Evolutionary conservation across 2,888 invertebrate genomes (phyloP), one percentile per base, ranked within the genome.

Genomic region (Nasonia oneida): DNA sequence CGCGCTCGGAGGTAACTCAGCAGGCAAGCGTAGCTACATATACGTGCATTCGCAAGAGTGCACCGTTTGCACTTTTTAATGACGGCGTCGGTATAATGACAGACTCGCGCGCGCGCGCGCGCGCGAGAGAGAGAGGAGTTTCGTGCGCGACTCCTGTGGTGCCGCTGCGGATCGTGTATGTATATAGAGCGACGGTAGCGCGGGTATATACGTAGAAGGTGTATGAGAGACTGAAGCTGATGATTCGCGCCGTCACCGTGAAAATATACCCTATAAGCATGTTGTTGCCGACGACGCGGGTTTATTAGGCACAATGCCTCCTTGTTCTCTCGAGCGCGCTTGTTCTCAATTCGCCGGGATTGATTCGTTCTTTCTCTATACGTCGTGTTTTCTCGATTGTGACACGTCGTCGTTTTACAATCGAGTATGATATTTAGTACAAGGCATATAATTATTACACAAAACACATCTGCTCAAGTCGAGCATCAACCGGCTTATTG

Each of bases 221-320:
- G 67, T 29, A 67, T 29, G 29, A 29, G 67, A 6, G 64, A 14
- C 12, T 18, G 70, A 70, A 70, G 37, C 70, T 33, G 70, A 71
- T 39, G 71, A 71, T 71, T 71, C 71, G 39, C n/a, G 39, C 71
- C 71, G 39, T 71, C 71, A 39, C 39, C 71, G 39, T 39, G 71
- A 71, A 71, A 71, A 71, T 39, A 42, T n/a, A n/a, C n/a, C 39
- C 71, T 33, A 57, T 57, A 57, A 57, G 57, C 57, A 6, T 57
- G 57, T 57, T 57, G n/a, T 18, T 57, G 57, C 57, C 57, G 57
- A 57, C 57, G n/a, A 57, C 15, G 57, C n/a, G 18, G 57, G 57
- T 57, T 57, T 57, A 57, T 57, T 57, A 57, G 57, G 57, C 57
- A 10, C 57, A n/a, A 57, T 57, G 57, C 4, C 57, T 57, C 6